Percentiles rank a stretch among this genome's conserved stretches.
phyloP scores from a whole-genome alignment of 2,888 invertebrate genomes.

The Agrochola lota region DNA sequence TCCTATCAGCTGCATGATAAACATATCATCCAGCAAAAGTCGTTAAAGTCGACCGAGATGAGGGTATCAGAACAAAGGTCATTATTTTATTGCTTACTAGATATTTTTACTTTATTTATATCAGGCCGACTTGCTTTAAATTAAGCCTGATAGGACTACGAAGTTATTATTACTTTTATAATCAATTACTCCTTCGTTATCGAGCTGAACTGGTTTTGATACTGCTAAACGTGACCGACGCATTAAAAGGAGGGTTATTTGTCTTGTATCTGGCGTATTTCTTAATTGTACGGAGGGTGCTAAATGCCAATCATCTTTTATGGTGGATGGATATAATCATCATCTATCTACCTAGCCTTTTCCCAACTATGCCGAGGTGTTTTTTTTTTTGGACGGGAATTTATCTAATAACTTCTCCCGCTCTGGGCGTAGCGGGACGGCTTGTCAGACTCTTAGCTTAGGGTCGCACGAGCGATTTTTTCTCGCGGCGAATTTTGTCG shows the following conservation, averaged over 20 bases:
- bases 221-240: constrained; percentile 25
- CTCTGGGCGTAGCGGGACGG: too few relatives aligned
- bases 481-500: too few relatives aligned
- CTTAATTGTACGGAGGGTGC: neutral
- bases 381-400: too few relatives aligned
- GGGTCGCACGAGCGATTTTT: too few relatives aligned
- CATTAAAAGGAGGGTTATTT: constrained; percentile 34
- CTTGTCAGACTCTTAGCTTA: too few relatives aligned
- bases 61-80: constrained; percentile 34
- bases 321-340: too few relatives aligned
- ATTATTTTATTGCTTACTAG: constrained; percentile 32
- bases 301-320: constrained; percentile 4
- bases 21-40: constrained; percentile 12
- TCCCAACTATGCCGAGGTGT: too few relatives aligned
- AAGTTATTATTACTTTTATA: constrained; percentile 26
- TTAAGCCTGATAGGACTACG: constrained; percentile 25
- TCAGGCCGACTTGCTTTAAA: constrained; percentile 33
- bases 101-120: constrained; percentile 26
- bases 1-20: constrained; percentile 31
- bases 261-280: constrained; percentile 5
- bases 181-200: constrained; percentile 41
- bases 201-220: constrained; percentile 29
- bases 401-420: too few relatives aligned
- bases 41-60: constrained; percentile 23
- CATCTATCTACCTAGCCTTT: too few relatives aligned